Base-by-base conservation (phyloP, 2,797 vertebrate species). In the Cossypha niveicapilla region DNA sequence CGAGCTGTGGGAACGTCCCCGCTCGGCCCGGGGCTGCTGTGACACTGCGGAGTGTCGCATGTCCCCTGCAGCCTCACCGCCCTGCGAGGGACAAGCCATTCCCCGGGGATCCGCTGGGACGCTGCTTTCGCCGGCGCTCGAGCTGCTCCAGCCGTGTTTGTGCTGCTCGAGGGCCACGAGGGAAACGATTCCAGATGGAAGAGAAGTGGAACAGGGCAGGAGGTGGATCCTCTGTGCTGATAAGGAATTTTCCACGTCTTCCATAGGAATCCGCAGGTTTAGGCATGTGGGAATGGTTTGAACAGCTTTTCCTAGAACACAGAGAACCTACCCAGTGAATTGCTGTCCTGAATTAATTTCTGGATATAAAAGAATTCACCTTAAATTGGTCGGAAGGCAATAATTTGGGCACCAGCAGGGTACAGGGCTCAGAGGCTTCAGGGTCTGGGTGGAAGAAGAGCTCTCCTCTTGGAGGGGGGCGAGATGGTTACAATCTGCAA, bases 1-100 rank as follows among this genome's bases (percentile, higher is more conserved):
- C 28, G 90, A 23, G 93, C 67, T 86, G 79, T 88, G 95, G 93
- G 95, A 96, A 90, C 15, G 3, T 83, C 12, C 1, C 67, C 1
- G 1, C 13, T 2, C 7, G 3, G 12, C 18, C 24, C 23, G 8
- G 56, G 41, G 42, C 24, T 60, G 65, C 73, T 65, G 42, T 3
- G 71, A 30, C 44, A 0, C 23, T n/a, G 60, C 7, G 21, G 50
- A 42, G 76, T 83, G 90, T 91, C 81, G 4, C 50, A 27, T 15
- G 72, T 89, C 63, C 81, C 48, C 48, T 18, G 48, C 48, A 50
- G 48, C 48, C 48, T 28, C 48, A 17, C 48, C 27, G 48, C 17
- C 48, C 48, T 50, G 48, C 27, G 16, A 28, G 48, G 48, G 10
- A 50, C 48, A 18, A 7, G 27, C 25, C 48, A 2, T 18, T 30